phyloP scores from a whole-genome alignment of 2,113 vertebrate genomes.

The Rhea pennata region DNA sequence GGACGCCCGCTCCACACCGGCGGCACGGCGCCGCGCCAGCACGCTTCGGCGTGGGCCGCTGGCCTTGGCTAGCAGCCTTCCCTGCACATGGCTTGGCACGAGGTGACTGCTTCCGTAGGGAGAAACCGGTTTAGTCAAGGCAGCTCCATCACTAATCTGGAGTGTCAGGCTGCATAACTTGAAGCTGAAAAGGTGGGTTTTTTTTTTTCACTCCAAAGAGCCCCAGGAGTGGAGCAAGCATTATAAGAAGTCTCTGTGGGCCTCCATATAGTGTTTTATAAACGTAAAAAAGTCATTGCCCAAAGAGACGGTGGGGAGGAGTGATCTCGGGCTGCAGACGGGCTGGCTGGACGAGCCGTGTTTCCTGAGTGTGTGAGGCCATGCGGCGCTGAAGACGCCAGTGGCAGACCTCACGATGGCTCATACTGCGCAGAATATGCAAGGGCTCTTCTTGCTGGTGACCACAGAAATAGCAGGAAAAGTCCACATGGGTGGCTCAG shows the following conservation, averaged over 20 bases:
- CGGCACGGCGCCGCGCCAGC: too few species aligned
- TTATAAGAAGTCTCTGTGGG: neutral
- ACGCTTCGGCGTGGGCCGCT: too few species aligned
- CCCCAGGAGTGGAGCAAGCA: neutral
- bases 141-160: slow-evolving; percentile 28
- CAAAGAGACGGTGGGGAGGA: accelerated
- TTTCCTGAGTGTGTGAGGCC: neutral
- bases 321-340: neutral
- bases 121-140: slow-evolving; percentile 57
- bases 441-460: neutral
- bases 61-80: too few species aligned
- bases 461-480: neutral
- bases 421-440: neutral
- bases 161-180: slow-evolving; percentile 27
- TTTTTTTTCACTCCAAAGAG: neutral
- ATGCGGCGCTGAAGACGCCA: neutral
- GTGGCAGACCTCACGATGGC: accelerated
- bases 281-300: neutral
- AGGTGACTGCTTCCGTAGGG: slow-evolving; percentile 37
- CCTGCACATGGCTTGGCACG: neutral
- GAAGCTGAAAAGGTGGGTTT: neutral
- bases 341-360: neutral
- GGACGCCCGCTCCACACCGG: too few species aligned
- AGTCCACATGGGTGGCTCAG: accelerated
- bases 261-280: neutral